phyloP scores from a whole-genome alignment of 2,113 vertebrate species.

The Aldabrachelys gigantea region DNA sequence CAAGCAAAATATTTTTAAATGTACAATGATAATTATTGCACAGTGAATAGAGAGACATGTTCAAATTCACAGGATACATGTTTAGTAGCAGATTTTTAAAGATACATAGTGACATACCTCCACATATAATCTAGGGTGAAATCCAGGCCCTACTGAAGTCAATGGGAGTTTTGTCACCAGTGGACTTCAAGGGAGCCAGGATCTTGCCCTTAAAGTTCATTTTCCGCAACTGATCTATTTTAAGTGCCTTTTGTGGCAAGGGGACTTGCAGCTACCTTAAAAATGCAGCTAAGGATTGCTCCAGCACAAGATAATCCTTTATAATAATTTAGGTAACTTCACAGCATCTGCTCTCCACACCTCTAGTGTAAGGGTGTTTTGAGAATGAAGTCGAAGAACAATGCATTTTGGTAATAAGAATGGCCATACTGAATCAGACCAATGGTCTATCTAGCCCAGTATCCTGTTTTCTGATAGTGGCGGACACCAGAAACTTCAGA shows the following conservation, averaged over 20 bases:
- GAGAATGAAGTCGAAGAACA: neutral
- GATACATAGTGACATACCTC: neutral
- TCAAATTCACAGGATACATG: neutral
- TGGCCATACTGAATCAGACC: neutral
- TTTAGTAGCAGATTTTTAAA: neutral
- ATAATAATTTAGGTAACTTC: conserved; percentile 3
- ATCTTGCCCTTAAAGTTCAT: neutral
- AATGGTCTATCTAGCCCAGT: neutral
- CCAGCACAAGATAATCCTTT: neutral
- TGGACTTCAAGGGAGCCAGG: neutral
- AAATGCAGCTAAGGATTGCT: conserved; percentile 1
- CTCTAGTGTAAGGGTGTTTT: neutral
- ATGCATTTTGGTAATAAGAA: neutral
- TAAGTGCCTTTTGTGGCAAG: neutral
- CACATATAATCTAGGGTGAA: neutral
- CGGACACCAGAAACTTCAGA: neutral
- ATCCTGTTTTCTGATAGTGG: neutral
- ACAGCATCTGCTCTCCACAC: conserved; percentile 31
- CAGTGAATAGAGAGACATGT: neutral
- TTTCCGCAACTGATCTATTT: neutral
- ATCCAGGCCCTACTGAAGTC: neutral
- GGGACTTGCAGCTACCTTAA: neutral
- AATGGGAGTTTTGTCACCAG: neutral
- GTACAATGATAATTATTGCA: neutral
- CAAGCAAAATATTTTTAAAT: neutral